Conservation (phyloP, 2,113 vertebrate species). For the Todiramphus chloris region DNA sequence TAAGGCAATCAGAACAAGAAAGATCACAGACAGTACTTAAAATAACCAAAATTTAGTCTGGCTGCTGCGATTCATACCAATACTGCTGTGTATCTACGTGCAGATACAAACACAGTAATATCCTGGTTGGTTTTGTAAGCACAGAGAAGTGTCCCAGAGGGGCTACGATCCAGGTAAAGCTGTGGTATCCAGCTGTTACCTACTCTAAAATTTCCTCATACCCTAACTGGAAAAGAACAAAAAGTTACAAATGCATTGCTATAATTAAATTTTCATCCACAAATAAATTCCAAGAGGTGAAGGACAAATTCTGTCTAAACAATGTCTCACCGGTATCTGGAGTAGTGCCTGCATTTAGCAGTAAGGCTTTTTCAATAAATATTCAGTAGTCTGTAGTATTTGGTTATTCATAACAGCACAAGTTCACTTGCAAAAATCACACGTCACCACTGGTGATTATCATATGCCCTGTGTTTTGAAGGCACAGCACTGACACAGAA, state of each 20-base stretch:
- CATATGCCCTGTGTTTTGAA: neutral
- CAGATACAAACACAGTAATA: neutral
- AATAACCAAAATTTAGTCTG: neutral
- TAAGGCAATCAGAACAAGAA: neutral
- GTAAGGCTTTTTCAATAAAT: neutral
- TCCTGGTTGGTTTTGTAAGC: neutral
- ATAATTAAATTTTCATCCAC: constrained; percentile 13
- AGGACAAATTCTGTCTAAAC: neutral
- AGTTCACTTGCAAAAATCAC: neutral
- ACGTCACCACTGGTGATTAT: neutral
- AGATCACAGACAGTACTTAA: neutral
- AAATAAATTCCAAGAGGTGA: constrained; percentile 11
- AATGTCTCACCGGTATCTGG: neutral
- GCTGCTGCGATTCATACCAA: neutral
- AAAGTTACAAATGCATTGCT: neutral
- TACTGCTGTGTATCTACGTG: neutral
- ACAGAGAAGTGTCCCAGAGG: neutral
- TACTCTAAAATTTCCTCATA: neutral
- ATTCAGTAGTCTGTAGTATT: neutral
- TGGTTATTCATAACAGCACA: neutral
- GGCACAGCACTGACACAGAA: neutral
- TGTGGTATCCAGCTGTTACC: neutral
- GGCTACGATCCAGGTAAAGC: neutral
- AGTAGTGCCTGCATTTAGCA: neutral
- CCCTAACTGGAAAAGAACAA: neutral